Conservation (phyloP, 2,797 vertebrate genomes). For the Coreius guichenoti region DNA sequence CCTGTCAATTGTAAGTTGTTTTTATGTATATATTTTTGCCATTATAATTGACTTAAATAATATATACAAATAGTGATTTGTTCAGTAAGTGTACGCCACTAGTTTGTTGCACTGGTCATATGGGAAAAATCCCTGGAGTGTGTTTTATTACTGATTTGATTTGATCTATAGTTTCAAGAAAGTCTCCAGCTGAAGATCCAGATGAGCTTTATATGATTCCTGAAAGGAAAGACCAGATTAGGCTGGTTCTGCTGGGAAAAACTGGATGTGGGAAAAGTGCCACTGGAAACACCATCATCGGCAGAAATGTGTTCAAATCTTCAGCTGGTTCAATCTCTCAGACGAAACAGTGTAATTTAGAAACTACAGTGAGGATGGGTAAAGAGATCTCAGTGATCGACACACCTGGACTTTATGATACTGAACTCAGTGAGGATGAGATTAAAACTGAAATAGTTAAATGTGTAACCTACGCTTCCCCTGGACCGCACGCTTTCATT, state of each 20-base stretch:
- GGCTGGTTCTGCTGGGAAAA: slow-evolving; percentile 39
- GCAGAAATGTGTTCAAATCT: neutral
- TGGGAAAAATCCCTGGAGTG: neutral
- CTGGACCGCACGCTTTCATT: neutral
- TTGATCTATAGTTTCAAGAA: neutral
- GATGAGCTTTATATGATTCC: neutral
- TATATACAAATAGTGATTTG: neutral
- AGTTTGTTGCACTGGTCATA: neutral
- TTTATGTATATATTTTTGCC: neutral
- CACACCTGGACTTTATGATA: neutral
- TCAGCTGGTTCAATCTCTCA: neutral
- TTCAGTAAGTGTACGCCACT: neutral
- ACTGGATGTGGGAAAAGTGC: slow-evolving; percentile 45
- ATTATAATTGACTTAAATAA: no score
- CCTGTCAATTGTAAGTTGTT: neutral
- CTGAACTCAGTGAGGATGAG: neutral
- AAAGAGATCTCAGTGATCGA: neutral
- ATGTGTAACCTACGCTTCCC: neutral
- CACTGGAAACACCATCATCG: slow-evolving; percentile 38
- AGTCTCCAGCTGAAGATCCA: neutral
- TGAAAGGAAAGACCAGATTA: neutral
- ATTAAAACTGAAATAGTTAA: neutral
- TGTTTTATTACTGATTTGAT: neutral
- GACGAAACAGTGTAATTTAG: neutral
- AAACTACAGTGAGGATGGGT: neutral